Conservation (phyloP, 2,797 vertebrate genomes). For the Nannoperca australis region DNA sequence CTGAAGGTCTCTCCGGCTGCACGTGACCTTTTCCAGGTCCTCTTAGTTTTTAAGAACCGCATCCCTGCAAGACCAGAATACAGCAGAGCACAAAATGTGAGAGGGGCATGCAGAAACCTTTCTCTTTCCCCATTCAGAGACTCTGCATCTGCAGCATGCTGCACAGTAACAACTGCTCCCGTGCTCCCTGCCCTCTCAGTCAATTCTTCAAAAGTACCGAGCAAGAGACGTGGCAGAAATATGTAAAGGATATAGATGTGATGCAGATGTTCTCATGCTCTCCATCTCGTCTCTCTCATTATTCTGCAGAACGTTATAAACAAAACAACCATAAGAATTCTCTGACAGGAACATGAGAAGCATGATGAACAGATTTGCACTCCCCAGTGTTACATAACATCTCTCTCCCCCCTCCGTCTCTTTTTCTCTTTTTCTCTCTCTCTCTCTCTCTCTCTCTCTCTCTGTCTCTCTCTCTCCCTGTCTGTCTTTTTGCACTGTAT, state of each 20-base stretch:
- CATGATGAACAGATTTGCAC: conserved; percentile 84
- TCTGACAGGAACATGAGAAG: conserved; percentile 79
- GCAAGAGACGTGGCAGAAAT: conserved; percentile 28
- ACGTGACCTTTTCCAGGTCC: conserved; percentile 60
- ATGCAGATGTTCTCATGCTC: conserved; percentile 64
- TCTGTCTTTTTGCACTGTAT: conserved; percentile 58
- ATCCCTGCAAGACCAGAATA: conserved; percentile 75
- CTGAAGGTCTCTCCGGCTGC: conserved; percentile 66
- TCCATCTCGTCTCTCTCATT: conserved; percentile 64
- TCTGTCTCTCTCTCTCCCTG: conserved; percentile 18
- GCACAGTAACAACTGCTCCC: conserved; percentile 51
- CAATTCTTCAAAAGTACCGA: conserved; percentile 50
- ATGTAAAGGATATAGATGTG: conserved; percentile 46
- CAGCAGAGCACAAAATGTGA: conserved; percentile 52
- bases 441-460: conserved; percentile 33
- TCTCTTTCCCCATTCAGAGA: conserved; percentile 50
- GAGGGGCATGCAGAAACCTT: conserved; percentile 40
- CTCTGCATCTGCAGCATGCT: conserved; percentile 53
- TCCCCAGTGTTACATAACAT: conserved; percentile 77
- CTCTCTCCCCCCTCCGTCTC: conserved; percentile 24
- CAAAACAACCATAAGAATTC: conserved; percentile 76
- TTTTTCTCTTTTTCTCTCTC: conserved; percentile 17
- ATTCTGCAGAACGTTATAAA: conserved; percentile 64
- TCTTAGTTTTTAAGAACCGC: conserved; percentile 52
- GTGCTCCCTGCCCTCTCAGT: conserved; percentile 53